Evolutionary conservation across 1,140 invertebrate species (phyloP), one percentile per base, ranked within the genome.

Genomic region (Leptinotarsa lineolata): DNA sequence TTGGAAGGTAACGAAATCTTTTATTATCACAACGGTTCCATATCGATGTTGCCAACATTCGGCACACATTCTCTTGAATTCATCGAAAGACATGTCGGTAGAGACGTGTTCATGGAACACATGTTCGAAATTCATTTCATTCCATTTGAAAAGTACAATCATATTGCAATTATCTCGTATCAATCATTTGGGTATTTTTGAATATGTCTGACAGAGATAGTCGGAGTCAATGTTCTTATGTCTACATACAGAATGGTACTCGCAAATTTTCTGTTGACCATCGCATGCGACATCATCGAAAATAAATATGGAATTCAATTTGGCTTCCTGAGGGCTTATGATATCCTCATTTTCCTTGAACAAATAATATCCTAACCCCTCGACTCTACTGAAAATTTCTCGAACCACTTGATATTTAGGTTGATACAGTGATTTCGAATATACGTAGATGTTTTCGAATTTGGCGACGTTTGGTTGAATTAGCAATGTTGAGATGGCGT

Each of bases 171-270:
- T 73, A 20, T 86, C 85, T 18, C 83, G 70, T 22, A 85, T 76
- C 54, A 86, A 78, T 76, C 85, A 83, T 80, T 86, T 86, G 16
- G 81, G 82, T 69, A 85, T 82, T 68, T 76, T 76, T 12, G 83
- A 74, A 77, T 86, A 85, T 1, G 83, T 82, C 77, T 85, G 83
- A 75, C 78, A 75, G 20, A 84, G 66, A 78, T 83, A 85, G 76
- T 83, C 74, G 58, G 46, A 12, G 44, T 78, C 77, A 15, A 78
- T 65, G 20, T 24, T 2, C 16, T 82, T 81, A 80, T 85, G 83
- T 61, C 83, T 69, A 13, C 82, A 83, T 80, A 82, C 83, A 68
- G 74, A 75, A 75, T 85, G 85, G 66, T 81, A 85, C 39, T 81
- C 74, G 68, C 75, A 60, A 16, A 86, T 80, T 61, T 78, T 76